These are phyloP conservation scores for Bos indicus DNA, from an alignment of 2,113 vertebrate species.

Conservation along the genomic window DNA sequence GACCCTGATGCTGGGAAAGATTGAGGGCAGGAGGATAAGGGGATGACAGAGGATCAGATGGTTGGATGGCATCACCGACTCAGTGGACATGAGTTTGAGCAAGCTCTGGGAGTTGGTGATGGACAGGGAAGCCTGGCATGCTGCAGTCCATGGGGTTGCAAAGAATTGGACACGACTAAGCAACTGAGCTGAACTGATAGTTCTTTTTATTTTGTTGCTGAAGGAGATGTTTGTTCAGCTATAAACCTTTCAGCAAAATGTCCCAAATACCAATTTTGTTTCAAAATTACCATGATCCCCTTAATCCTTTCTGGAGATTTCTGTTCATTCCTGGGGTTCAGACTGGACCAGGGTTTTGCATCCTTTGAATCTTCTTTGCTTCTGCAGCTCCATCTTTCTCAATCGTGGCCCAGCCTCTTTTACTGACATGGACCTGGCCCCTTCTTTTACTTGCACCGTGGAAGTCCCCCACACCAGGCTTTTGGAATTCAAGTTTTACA, in stretches of 20 bases:
- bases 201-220: not conserved
- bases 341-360: not conserved
- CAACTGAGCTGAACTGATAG: not conserved
- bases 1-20: not conserved
- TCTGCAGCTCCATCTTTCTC: not conserved
- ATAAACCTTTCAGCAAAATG: not conserved
- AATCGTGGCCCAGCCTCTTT: not conserved
- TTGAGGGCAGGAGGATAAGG: not conserved
- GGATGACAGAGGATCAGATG: not conserved
- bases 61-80: not conserved
- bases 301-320: not conserved
- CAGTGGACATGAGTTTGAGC: not conserved
- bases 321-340: not conserved
- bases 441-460: not conserved
- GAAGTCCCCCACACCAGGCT: not conserved
- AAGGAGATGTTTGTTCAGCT: not conserved
- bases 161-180: rapidly evolving
- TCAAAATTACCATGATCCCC: not conserved
- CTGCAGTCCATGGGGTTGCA: not conserved
- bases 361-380: not conserved
- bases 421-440: rapidly evolving
- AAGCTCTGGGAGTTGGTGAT: not conserved
- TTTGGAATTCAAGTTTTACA: not conserved
- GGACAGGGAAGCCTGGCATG: not conserved
- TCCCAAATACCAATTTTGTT: not conserved